Conservation (phyloP, 2,113 vertebrate genomes). For the human (Homo sapiens) region GRCh38 chr18:8874001-8874500, state of each 20-base stretch:
- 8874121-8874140: no score
- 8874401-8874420: neutral
- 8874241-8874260: neutral
- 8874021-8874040: neutral
- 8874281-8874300: neutral
- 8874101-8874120: neutral
- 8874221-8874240: neutral
- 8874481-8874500: neutral
- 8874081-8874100: neutral
- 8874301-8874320: neutral
- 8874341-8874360: neutral
- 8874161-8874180: neutral
- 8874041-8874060: neutral
- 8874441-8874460: neutral
- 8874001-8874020: neutral
- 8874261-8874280: neutral
- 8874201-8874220: neutral
- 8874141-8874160: neutral
- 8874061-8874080: neutral
- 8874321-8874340: neutral
- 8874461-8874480: neutral
- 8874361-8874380: neutral
- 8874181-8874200: neutral
- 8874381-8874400: neutral
- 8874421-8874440: neutral